These are phyloP conservation scores for Parasteatoda lunata DNA, from an alignment of 2,888 invertebrate species.

Conservation along the genomic window DNA sequence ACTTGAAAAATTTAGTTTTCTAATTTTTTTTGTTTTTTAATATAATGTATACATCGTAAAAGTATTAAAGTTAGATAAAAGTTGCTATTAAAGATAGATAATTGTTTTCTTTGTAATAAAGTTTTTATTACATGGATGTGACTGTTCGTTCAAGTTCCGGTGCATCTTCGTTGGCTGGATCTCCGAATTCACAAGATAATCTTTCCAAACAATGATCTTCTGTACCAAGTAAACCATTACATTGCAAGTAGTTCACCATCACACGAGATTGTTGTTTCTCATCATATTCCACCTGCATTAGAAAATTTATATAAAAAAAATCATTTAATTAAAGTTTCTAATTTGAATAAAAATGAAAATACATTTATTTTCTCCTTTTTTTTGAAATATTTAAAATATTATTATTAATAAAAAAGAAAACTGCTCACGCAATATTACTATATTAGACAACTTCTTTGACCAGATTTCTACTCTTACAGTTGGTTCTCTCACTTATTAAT, in stretches of 20 bases:
- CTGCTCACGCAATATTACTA: no score
- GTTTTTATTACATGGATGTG: constrained; percentile 70
- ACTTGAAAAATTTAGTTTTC: no score
- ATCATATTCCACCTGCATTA: constrained; percentile 67
- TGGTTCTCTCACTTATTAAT: no score
- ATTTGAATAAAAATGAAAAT: not conserved
- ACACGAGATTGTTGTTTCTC: constrained; percentile 69
- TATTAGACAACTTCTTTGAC: no score
- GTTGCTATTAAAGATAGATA: no score
- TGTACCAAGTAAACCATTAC: constrained; percentile 69
- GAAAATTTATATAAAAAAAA: not conserved
- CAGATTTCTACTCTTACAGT: no score
- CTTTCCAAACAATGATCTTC: constrained; percentile 71
- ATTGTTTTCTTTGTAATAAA: not conserved
- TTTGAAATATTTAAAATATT: not conserved
- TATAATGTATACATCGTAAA: no score
- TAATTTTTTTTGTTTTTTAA: no score
- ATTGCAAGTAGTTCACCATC: constrained; percentile 70
- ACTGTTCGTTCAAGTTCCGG: constrained; percentile 69
- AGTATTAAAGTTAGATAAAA: no score
- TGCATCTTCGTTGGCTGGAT: constrained; percentile 65
- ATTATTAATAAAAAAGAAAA: no score
- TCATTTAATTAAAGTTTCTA: not conserved
- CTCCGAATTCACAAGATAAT: constrained; percentile 70
- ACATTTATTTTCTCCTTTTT: not conserved